Evolutionary conservation across 2,888 invertebrate species (phyloP).

Genomic region (Merodon equestris): DNA sequence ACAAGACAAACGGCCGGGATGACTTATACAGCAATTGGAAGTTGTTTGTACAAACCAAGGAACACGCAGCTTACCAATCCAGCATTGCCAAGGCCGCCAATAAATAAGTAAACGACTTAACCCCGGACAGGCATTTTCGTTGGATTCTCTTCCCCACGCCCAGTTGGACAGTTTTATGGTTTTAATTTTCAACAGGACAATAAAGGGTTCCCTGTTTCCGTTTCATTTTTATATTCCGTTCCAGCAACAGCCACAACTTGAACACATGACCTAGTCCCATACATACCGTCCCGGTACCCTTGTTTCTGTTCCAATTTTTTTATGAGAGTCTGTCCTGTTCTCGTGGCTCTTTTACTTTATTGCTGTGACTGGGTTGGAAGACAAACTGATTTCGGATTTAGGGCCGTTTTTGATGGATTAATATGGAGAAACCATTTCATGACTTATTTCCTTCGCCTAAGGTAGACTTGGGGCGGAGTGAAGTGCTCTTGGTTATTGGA

Average conservation of each 20-base stretch:
- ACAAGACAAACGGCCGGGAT: constrained; percentile 40
- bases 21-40: constrained; percentile 20
- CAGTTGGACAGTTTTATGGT: constrained; percentile 60
- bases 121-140: constrained; percentile 39
- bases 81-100: constrained; percentile 19
- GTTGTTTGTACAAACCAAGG: constrained; percentile 37
- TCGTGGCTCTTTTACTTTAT: constrained; percentile 4
- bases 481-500: constrained; percentile 1
- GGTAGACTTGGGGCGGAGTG: neutral
- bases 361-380: neutral
- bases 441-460: constrained; percentile 13
- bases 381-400: constrained; percentile 14
- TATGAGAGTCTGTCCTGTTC: constrained; percentile 18
- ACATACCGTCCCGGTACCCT: neutral
- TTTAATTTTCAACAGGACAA: constrained; percentile 67
- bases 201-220: constrained; percentile 43
- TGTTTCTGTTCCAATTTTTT: constrained; percentile 25
- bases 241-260: neutral
- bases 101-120: constrained; percentile 59
- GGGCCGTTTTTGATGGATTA: constrained; percentile 56
- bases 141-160: neutral
- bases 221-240: constrained; percentile 41
- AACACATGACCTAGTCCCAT: neutral
- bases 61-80: constrained; percentile 42
- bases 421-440: constrained; percentile 51